A percentile compares a stretch with the other conserved stretches of the same genome.
Conservation (phyloP, 2,888 invertebrate genomes). For the Chrysina gloriosa region DNA sequence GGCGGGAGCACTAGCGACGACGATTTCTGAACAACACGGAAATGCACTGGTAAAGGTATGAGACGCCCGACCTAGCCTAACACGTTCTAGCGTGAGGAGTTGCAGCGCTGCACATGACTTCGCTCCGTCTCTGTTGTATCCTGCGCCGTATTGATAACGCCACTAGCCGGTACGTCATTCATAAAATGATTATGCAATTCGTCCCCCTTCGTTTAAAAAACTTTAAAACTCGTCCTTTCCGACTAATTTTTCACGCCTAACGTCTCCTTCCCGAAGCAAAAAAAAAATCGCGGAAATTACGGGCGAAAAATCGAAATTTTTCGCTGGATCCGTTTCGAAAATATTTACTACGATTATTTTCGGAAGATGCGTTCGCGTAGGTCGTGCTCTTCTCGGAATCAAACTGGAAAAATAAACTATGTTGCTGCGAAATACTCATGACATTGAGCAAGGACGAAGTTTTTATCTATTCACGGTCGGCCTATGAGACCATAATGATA, state of each 20-base stretch:
- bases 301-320: not conserved
- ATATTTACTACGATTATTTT: not conserved
- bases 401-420: not conserved
- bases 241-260: no score
- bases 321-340: no score
- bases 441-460: conserved; percentile 20
- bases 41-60: conserved; percentile 60
- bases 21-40: conserved; percentile 54
- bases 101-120: conserved; percentile 58
- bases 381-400: not conserved
- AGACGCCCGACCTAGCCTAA: conserved; percentile 66
- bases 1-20: conserved; percentile 51
- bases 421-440: not conserved
- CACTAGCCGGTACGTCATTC: conserved; percentile 28
- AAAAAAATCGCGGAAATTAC: no score
- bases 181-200: conserved; percentile 37
- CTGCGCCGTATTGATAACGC: conserved; percentile 46
- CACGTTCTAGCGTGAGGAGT: conserved; percentile 63
- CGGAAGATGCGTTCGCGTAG: not conserved
- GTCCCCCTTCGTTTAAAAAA: not conserved
- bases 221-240: no score
- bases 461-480: not conserved
- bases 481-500: no score
- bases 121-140: conserved; percentile 50
- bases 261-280: no score